These are phyloP conservation scores for Amphiprion clarkii DNA, from an alignment of 2,797 vertebrate genomes.

Conservation along the genomic window DNA sequence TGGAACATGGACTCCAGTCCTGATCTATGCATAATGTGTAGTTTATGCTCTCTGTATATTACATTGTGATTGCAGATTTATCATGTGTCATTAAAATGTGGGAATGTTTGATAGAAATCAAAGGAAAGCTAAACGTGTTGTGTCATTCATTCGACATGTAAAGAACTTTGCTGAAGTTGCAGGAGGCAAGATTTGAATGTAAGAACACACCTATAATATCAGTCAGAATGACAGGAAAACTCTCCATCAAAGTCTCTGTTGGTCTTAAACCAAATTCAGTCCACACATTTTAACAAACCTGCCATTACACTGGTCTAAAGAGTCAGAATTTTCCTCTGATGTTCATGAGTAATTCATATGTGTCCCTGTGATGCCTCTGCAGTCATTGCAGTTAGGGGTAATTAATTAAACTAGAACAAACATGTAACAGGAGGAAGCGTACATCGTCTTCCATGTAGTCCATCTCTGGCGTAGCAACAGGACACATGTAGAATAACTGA, in stretches of 20 bases:
- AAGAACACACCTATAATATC: neutral
- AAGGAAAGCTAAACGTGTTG: neutral
- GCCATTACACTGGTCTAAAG: no score
- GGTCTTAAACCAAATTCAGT: no score
- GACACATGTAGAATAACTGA: neutral
- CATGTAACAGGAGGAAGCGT: neutral
- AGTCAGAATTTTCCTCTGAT: no score
- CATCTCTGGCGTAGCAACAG: neutral
- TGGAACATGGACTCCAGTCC: no score
- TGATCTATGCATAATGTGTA: no score
- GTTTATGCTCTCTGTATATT: neutral
- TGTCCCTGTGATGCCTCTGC: no score
- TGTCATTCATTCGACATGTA: neutral
- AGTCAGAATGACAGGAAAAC: neutral
- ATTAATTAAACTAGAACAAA: no score
- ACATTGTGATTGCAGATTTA: neutral
- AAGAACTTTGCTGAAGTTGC: slow-evolving; percentile 1
- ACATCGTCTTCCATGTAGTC: neutral
- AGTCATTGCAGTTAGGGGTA: no score
- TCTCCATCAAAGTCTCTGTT: neutral
- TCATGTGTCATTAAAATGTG: neutral
- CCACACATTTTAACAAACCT: no score
- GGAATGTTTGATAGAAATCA: neutral
- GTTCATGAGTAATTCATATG: no score
- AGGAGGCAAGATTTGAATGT: neutral